Evolutionary conservation across 2,113 vertebrate species (phyloP), one percentile per base, ranked within the genome.

Genomic region (Passer montanus): DNA sequence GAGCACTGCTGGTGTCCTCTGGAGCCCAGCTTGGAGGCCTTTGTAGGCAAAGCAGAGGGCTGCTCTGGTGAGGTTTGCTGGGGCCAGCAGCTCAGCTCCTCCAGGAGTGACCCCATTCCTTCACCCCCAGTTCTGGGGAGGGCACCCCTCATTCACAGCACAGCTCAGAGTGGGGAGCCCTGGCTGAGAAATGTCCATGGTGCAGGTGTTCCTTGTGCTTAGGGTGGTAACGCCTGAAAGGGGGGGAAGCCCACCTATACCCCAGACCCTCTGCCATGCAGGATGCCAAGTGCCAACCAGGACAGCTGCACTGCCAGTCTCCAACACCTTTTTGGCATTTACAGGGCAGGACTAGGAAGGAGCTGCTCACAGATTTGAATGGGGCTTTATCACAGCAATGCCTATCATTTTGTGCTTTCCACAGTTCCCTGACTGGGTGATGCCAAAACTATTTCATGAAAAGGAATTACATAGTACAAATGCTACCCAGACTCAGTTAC

Each of bases 161-260:
- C 56, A 75, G 59, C 2, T 0, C 14, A 0, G 4, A 39, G 7
- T 30, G 63, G 28, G 55, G 79, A 79, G 31, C 11, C n/a, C 49
- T 85, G 82, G 21, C 70, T 79, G 78, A 62, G 70, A 66, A 77
- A 37, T 0, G 0, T 13, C 44, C 21, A 7, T 7, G 6, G 11
- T 0, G 0, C 2, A 2, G 18, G 18, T 9, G 6, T 23, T 47
- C 5, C 18, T 75, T 64, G 39, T 31, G 18, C 27, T 70, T 59
- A 21, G 22, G 28, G 24, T 20, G 8, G 8, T 4, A 68, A 47
- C 0, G 10, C 24, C 62, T 47, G 21, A 55, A 49, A 26, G 3
- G 15, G 26, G 44, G 46, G 58, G 6, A 70, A 74, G 12, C 11
- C n/a, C 16, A 0, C 6, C 30, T 3, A 4, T 10, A 33, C 30